Evolutionary conservation across 2,797 vertebrate species (phyloP).

Genomic region (Mormyrus hasselquistii): DNA sequence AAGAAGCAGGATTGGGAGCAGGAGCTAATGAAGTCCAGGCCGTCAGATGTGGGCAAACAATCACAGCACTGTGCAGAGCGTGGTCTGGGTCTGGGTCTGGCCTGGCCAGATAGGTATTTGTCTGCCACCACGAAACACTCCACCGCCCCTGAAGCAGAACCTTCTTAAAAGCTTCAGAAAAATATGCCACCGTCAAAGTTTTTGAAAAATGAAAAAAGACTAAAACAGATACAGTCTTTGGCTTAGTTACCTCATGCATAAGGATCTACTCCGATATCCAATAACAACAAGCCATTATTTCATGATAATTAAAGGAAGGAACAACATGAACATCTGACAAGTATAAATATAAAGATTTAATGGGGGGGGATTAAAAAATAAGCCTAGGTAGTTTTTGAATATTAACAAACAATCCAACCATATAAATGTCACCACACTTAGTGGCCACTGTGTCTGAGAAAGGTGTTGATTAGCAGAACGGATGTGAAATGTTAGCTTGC

Average conservation of each 20-base stretch:
- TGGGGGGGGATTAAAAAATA: not conserved
- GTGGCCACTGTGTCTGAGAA: not conserved
- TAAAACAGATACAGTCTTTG: not conserved
- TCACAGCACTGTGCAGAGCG: not conserved
- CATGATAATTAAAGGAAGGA: not conserved
- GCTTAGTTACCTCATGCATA: not conserved
- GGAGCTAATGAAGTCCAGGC: not conserved
- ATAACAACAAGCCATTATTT: not conserved
- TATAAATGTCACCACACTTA: not conserved
- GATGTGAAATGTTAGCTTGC: not conserved
- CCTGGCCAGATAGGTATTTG: not conserved
- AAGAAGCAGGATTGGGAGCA: not conserved
- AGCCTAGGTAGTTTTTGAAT: not conserved
- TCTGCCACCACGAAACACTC: not conserved
- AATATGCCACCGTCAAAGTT: not conserved
- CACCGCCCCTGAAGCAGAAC: not conserved
- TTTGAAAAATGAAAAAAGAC: not conserved
- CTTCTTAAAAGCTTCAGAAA: not conserved
- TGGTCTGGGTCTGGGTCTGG: not conserved
- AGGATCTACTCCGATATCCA: not conserved
- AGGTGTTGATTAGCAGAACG: not conserved
- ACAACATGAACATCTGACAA: not conserved
- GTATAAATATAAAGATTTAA: slow-evolving; percentile 10
- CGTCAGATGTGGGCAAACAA: not conserved
- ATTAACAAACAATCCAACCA: not conserved